Conservation (phyloP, 2,797 vertebrate genomes). For the Gobionotothen gibberifrons region DNA sequence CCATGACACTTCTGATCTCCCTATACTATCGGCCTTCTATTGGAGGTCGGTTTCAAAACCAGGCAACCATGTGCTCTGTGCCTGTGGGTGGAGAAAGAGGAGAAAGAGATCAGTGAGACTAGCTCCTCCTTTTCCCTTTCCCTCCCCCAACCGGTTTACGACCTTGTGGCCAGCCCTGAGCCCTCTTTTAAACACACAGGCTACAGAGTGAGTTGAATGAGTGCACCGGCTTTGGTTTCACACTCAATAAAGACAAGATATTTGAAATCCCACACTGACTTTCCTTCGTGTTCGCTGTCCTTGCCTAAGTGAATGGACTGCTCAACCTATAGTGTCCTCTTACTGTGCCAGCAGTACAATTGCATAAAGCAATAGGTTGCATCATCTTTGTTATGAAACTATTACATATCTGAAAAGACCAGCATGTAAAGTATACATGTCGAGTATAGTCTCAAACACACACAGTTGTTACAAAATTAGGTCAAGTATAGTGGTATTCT, state of each 20-base stretch:
- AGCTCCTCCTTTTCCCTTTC: slow-evolving; percentile 52
- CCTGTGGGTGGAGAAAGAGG: slow-evolving; percentile 7
- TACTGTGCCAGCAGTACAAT: neutral
- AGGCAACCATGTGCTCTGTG: slow-evolving; percentile 60
- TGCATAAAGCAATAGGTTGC: no score
- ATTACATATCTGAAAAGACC: neutral
- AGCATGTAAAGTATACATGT: neutral
- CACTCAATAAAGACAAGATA: neutral
- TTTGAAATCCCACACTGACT: neutral
- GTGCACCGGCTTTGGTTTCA: neutral
- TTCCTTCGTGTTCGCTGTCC: neutral
- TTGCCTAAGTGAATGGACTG: neutral
- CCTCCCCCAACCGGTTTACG: slow-evolving; percentile 30
- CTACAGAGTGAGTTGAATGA: neutral
- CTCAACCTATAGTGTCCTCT: neutral
- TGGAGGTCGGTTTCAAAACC: slow-evolving; percentile 55
- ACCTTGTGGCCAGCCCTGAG: slow-evolving; percentile 41
- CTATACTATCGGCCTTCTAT: slow-evolving; percentile 11
- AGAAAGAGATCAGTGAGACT: neutral
- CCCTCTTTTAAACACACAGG: slow-evolving; percentile 47
- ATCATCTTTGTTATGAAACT: no score
- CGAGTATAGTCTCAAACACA: neutral
- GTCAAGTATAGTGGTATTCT: neutral
- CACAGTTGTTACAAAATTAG: neutral
- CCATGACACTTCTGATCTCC: slow-evolving; percentile 7